A percentile compares a stretch with the other conserved stretches of the same genome.
phyloP scores from a whole-genome alignment of 2,888 invertebrate species.

The Marronus borbonicus region DNA sequence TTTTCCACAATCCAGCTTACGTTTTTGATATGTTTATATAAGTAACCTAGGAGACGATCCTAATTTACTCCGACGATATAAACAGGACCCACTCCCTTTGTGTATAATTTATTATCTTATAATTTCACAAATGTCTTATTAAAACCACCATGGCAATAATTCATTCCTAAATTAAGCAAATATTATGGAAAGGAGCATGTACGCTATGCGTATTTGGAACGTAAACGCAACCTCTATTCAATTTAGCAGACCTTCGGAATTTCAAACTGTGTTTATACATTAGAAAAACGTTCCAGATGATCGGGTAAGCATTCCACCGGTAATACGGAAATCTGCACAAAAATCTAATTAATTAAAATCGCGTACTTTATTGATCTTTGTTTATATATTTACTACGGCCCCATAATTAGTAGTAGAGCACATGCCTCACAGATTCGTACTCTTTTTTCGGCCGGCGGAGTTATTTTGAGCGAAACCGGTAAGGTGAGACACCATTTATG shows the following conservation, averaged over 20 bases:
- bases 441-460: neutral
- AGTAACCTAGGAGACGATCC: too few relatives aligned
- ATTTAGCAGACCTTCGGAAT: constrained; percentile 27
- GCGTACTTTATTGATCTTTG: neutral
- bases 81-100: neutral
- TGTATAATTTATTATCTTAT: constrained; percentile 8
- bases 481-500: neutral
- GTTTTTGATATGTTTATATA: too few relatives aligned
- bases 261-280: constrained; percentile 15
- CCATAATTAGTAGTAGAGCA: neutral
- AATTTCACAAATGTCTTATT: constrained; percentile 6
- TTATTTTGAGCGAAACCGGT: constrained; percentile 1
- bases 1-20: too few relatives aligned
- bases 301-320: neutral
- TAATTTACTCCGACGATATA: neutral
- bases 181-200: constrained; percentile 2
- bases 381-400: constrained; percentile 4
- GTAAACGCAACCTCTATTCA: neutral
- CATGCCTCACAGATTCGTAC: constrained; percentile 1
- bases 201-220: neutral
- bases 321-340: neutral
- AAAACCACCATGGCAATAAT: constrained; percentile 5
- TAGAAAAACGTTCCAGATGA: constrained; percentile 13
- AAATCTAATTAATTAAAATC: neutral
- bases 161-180: constrained; percentile 14